Conservation (phyloP, 2,888 invertebrate species). For the Tiphia femorata region DNA sequence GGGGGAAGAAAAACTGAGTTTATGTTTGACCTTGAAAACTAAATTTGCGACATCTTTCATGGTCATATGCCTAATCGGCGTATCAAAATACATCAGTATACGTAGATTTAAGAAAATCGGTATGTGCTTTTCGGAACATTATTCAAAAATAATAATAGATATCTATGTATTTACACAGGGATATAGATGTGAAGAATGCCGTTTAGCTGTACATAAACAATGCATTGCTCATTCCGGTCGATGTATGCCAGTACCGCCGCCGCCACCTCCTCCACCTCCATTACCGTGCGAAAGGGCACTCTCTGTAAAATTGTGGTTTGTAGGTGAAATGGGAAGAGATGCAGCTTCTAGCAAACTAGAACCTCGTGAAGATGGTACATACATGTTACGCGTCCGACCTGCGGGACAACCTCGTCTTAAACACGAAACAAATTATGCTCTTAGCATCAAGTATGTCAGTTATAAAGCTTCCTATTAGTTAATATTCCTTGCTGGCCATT, state of each 20-base stretch:
- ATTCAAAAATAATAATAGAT: background rate
- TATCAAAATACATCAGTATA: background rate
- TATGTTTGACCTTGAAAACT: no score
- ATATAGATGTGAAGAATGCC: slow-evolving; percentile 87
- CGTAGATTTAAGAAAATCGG: background rate
- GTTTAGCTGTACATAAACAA: slow-evolving; percentile 87
- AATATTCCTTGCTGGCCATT: slow-evolving; percentile 7
- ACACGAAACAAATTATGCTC: slow-evolving; percentile 82
- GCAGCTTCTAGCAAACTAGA: slow-evolving; percentile 82
- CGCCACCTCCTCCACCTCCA: slow-evolving; percentile 72
- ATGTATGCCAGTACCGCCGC: slow-evolving; percentile 75
- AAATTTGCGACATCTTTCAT: no score
- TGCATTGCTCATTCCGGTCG: slow-evolving; percentile 87
- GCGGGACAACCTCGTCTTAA: slow-evolving; percentile 74
- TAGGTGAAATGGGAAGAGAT: slow-evolving; percentile 89
- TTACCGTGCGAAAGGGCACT: slow-evolving; percentile 73
- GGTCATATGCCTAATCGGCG: background rate
- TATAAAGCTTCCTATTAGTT: slow-evolving; percentile 6
- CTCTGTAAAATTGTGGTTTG: slow-evolving; percentile 76
- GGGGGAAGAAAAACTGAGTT: no score
- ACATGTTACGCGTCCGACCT: slow-evolving; percentile 84
- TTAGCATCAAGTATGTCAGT: slow-evolving; percentile 82
- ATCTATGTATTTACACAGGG: slow-evolving; percentile 74
- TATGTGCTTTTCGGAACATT: background rate
- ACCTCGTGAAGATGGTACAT: slow-evolving; percentile 87